Percentiles rank a stretch among this genome's conserved stretches.
Evolutionary conservation across 1,140 invertebrate genomes (phyloP).

Genomic region (Ips nitidus): DNA sequence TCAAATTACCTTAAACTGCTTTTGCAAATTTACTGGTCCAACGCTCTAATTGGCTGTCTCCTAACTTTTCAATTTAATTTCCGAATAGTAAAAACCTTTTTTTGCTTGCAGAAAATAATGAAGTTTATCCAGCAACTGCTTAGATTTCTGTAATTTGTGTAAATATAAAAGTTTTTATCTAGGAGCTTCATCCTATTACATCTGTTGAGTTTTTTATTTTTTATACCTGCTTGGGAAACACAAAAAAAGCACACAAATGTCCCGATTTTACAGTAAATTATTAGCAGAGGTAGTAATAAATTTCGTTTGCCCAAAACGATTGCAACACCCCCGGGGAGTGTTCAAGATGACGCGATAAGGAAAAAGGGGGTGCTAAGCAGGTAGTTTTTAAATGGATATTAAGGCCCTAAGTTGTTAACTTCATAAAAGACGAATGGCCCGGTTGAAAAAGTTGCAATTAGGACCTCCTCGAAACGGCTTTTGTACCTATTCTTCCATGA

Average conservation of each 20-base stretch:
- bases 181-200: too few species aligned
- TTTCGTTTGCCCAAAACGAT: too few species aligned
- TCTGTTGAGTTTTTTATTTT: too few species aligned
- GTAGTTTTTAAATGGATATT: slow-evolving; percentile 37
- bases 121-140: background rate
- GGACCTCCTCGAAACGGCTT: slow-evolving; percentile 27
- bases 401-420: slow-evolving; percentile 34
- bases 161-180: too few species aligned
- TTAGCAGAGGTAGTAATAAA: too few species aligned
- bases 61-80: slow-evolving; percentile 19
- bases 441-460: slow-evolving; percentile 35
- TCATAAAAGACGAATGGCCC: slow-evolving; percentile 29
- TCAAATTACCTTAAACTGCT: slow-evolving; percentile 13
- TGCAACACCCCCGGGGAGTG: slow-evolving; percentile 19
- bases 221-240: too few species aligned
- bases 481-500: slow-evolving; percentile 34
- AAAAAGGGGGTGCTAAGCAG: slow-evolving; percentile 31
- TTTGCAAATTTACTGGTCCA: slow-evolving; percentile 12
- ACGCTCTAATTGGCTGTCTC: slow-evolving; percentile 5
- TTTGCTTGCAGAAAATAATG: slow-evolving; percentile 8
- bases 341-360: slow-evolving; percentile 31
- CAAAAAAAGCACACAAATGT: too few species aligned
- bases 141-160: too few species aligned
- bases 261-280: too few species aligned
- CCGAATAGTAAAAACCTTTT: slow-evolving; percentile 2